These are phyloP conservation scores for Nautilus pompilius DNA, from an alignment of 1,140 invertebrate genomes.

Conservation along the genomic window DNA sequence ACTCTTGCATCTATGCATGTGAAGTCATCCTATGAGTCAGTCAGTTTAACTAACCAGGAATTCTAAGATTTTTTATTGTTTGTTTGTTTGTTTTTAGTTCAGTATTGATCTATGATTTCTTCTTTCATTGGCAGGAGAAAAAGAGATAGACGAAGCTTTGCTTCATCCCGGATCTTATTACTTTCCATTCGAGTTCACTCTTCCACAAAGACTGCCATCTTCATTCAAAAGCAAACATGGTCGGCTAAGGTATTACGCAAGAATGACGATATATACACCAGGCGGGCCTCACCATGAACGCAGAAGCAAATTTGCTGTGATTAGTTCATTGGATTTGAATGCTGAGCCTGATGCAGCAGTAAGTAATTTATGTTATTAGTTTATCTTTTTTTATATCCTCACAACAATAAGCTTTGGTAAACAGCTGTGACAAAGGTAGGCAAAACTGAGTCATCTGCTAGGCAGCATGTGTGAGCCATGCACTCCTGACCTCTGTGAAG, in stretches of 20 bases:
- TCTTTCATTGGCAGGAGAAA: constrained; percentile 34
- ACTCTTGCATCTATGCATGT: too few species aligned
- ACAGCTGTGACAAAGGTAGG: too few species aligned
- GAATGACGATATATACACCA: constrained; percentile 43
- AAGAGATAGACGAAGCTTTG: constrained; percentile 42
- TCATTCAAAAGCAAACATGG: constrained; percentile 51
- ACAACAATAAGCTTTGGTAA: too few species aligned
- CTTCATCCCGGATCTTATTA: constrained; percentile 47
- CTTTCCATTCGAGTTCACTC: constrained; percentile 47
- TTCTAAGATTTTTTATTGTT: not conserved
- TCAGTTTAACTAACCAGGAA: not conserved
- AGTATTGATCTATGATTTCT: too few species aligned
- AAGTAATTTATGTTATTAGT: too few species aligned
- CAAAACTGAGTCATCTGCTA: too few species aligned
- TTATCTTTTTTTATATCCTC: too few species aligned
- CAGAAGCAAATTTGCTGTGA: constrained; percentile 47
- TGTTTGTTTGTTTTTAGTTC: not conserved
- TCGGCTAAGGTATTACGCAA: constrained; percentile 43
- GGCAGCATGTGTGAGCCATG: too few species aligned
- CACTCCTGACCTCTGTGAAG: too few species aligned
- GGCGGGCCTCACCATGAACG: constrained; percentile 43
- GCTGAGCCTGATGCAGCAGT: constrained; percentile 45
- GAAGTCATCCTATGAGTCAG: too few species aligned
- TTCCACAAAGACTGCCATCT: constrained; percentile 40
- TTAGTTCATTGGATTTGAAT: constrained; percentile 42